Evolutionary conservation across 2,113 vertebrate species (phyloP).

Genomic region (Puma concolor): DNA sequence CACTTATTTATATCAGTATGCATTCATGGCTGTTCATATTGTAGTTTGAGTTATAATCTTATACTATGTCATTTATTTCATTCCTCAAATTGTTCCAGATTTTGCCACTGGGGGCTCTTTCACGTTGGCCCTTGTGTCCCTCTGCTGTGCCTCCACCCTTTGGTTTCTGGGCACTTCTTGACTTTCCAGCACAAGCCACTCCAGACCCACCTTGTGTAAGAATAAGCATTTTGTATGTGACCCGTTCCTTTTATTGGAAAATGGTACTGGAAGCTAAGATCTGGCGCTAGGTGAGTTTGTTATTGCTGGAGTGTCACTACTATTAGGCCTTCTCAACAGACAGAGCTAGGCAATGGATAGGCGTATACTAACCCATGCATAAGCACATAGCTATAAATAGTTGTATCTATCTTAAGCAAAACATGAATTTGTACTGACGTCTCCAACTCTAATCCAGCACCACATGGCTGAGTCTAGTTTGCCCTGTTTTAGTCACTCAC

Average conservation of each 20-base stretch:
- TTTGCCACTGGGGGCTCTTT: background rate
- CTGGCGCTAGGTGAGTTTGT: background rate
- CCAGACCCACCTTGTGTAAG: background rate
- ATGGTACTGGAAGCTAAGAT: background rate
- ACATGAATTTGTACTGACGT: background rate
- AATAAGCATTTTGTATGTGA: background rate
- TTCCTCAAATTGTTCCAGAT: background rate
- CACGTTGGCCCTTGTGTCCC: background rate
- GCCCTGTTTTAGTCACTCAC: background rate
- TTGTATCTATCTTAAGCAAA: background rate
- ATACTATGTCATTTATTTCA: background rate
- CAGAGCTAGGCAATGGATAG: background rate
- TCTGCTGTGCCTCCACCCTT: background rate
- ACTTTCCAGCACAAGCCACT: background rate
- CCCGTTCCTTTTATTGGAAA: background rate
- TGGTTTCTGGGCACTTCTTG: background rate
- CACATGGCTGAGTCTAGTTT: background rate
- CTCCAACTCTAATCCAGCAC: background rate
- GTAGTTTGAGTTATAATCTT: background rate
- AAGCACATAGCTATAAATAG: background rate
- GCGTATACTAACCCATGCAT: background rate
- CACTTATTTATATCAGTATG: background rate
- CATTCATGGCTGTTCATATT: background rate
- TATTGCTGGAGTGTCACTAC: background rate
- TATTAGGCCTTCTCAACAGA: background rate